Evolutionary conservation across 2,113 vertebrate genomes (phyloP).

Genomic region (Platysternon megacephalum): DNA sequence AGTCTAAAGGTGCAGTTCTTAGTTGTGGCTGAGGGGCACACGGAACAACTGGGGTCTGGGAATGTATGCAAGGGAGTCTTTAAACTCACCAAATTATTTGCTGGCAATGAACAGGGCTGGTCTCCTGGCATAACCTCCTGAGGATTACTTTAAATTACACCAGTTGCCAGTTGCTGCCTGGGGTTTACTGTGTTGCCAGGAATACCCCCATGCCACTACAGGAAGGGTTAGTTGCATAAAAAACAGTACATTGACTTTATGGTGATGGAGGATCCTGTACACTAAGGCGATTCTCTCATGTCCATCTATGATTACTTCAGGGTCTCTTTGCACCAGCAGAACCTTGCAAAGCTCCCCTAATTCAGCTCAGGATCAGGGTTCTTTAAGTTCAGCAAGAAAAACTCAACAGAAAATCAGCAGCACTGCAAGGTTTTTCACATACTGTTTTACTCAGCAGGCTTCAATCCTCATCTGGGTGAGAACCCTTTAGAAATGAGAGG

Average conservation of each 20-base stretch:
- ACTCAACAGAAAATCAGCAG: neutral
- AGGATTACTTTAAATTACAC: neutral
- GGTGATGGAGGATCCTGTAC: neutral
- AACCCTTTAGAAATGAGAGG: neutral
- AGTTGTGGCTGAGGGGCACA: neutral
- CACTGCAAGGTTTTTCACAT: neutral
- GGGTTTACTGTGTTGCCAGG: neutral
- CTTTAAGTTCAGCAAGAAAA: neutral
- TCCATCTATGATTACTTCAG: neutral
- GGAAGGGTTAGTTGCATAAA: neutral
- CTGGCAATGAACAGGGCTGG: neutral
- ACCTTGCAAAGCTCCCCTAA: neutral
- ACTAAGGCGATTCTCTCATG: rapidly evolving
- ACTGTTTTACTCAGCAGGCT: neutral
- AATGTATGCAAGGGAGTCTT: neutral
- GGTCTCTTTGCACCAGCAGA: neutral
- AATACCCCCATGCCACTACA: neutral
- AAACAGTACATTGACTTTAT: neutral
- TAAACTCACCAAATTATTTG: neutral
- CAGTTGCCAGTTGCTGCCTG: neutral
- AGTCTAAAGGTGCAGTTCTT: neutral
- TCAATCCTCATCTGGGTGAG: neutral
- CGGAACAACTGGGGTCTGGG: neutral
- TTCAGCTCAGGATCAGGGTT: neutral
- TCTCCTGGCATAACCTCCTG: neutral